Percentiles rank a stretch among this genome's conserved stretches.
Evolutionary conservation across 2,113 vertebrate genomes (phyloP).

Genomic region (Amphiprion ocellaris): DNA sequence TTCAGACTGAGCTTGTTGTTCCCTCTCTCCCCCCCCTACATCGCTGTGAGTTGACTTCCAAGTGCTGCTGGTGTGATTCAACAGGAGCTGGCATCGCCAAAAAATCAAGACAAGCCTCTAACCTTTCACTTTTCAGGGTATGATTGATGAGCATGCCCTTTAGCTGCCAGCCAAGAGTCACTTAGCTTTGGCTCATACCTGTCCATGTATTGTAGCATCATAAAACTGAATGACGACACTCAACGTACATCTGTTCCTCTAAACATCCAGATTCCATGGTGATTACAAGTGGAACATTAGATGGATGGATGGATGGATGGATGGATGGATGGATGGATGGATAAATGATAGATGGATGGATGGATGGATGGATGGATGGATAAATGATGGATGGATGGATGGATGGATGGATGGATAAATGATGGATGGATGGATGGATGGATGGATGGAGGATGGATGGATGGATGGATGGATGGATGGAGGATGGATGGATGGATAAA

Average conservation of each 20-base stretch:
- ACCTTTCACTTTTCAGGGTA: neutral
- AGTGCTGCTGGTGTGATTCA: neutral
- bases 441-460: no score
- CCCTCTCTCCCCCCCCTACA: no score
- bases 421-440: no score
- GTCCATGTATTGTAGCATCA: neutral
- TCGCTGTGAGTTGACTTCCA: neutral
- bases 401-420: no score
- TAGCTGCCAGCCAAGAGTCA: neutral
- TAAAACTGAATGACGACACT: neutral
- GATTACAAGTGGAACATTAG: no score
- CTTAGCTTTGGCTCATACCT: neutral
- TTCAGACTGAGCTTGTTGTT: neutral
- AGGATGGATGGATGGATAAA: no score
- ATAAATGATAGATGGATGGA: no score
- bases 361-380: no score
- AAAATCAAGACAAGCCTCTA: neutral
- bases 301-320: no score
- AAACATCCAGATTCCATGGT: neutral
- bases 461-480: no score
- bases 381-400: no score
- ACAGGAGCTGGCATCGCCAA: neutral
- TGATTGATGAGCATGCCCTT: conserved; percentile 31
- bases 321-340: no score
- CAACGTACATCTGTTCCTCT: neutral